phyloP scores from a whole-genome alignment of 1,140 invertebrate genomes.

The Laodelphax striatellus region DNA sequence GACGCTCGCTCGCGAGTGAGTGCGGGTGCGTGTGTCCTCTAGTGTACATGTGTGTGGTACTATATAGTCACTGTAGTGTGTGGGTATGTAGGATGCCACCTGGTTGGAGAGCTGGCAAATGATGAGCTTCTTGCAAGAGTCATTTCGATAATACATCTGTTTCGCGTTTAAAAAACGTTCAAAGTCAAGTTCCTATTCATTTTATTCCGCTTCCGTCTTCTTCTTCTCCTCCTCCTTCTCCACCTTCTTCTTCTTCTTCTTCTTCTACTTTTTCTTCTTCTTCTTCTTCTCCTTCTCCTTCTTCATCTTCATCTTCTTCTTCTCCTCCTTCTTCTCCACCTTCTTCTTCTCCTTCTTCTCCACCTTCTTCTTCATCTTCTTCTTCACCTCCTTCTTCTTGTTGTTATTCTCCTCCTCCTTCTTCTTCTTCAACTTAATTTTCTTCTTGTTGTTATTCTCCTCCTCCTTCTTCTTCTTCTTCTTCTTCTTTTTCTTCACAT shows the following conservation, averaged over 20 bases:
- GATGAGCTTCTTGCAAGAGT: too few species aligned
- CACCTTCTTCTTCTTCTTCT: neutral
- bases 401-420: neutral
- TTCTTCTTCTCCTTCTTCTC: neutral
- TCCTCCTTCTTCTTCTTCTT: constrained; percentile 6
- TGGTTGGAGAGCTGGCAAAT: too few species aligned
- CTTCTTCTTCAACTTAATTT: neutral
- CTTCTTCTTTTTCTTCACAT: constrained; percentile 1
- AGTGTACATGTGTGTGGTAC: too few species aligned
- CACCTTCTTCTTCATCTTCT: neutral
- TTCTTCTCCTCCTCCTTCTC: too few species aligned
- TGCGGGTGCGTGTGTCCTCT: too few species aligned
- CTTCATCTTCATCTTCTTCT: constrained; percentile 3
- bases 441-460: neutral
- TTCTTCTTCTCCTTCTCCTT: constrained; percentile 3
- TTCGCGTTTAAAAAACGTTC: neutral
- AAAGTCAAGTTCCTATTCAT: neutral
- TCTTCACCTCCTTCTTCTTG: neutral
- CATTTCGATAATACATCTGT: neutral
- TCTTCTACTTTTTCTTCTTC: constrained; percentile 4
- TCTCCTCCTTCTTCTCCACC: neutral
- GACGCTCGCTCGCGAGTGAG: too few species aligned
- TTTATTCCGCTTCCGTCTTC: neutral
- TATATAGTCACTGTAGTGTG: too few species aligned
- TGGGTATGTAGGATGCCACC: too few species aligned